Base-by-base conservation (phyloP, 1,140 invertebrate species). In the Saccostrea echinata region DNA sequence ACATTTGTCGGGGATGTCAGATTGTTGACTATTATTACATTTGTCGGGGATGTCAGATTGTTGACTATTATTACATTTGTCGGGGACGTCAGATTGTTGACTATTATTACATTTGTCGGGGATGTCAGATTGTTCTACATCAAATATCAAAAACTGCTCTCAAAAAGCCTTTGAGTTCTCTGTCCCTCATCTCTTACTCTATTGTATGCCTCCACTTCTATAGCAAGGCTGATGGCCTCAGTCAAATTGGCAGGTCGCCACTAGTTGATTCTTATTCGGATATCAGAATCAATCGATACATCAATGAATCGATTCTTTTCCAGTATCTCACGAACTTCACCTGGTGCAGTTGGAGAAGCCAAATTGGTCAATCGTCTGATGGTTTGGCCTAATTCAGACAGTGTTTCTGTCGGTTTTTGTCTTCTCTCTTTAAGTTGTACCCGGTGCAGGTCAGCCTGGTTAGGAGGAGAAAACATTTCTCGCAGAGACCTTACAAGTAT, bases 361-460 rank as follows among this genome's bases (percentile, higher is more conserved):
- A 61, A 21, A 76, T 64, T 64, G 55, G 76, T 27, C n/a, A 83
- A 52, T 51, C 88, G 33, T 57, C 84, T 53, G 68, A 52, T 76
- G 83, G 27, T 24, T n/a, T 86, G 84, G 61, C 84, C 71, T 61
- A 81, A 30, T 52, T 80, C 68, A 30, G 68, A 55, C 16, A 81
- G 43, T 13, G 71, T 51, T 21, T 86, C 71, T 9, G 84, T 24
- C 18, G 87, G 18, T 43, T 53, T n/a, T 43, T 85, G 82, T n/a
- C 64, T 21, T n/a, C 64, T 51, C 76, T 88, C 83, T 43, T n/a
- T 71, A 16, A 88, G 52, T 35, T 88, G 82, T 61, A 80, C 82
- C 27, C 84, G 71, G 55, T 88, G 84, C 21, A 88, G 68, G 24
- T 88, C 87, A 51, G 87, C 84, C 53, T 88, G 84, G 33, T 82